Evolutionary conservation across 2,113 vertebrate species (phyloP).

Genomic region (Martes martes): DNA sequence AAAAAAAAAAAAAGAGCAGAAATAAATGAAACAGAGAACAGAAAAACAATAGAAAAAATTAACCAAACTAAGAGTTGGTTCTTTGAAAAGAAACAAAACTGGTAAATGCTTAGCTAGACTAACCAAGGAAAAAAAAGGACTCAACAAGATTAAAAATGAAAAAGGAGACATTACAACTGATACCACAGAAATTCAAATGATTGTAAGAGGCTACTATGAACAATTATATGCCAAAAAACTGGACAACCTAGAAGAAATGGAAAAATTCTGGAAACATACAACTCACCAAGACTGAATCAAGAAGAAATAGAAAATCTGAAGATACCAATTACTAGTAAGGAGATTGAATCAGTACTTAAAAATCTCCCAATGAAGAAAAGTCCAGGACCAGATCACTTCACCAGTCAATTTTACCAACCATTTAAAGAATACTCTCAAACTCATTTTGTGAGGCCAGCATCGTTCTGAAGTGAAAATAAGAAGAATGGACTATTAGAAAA

Average conservation of each 20-base stretch:
- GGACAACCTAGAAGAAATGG: not conserved
- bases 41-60: not conserved
- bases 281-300: not conserved
- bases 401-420: not conserved
- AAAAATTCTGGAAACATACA: not conserved
- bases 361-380: not conserved
- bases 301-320: not conserved
- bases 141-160: not conserved
- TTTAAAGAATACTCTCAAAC: not conserved
- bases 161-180: not conserved
- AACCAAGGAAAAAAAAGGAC: not conserved
- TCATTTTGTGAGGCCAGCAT: not conserved
- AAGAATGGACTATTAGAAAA: not conserved
- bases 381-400: not conserved
- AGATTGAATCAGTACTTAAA: not conserved
- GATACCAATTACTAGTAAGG: not conserved
- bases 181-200: not conserved
- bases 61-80: not conserved
- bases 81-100: not conserved
- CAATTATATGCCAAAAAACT: not conserved
- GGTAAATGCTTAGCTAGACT: not conserved
- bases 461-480: not conserved
- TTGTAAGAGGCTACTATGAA: not conserved
- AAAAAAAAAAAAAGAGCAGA: not conserved
- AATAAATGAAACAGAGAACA: not conserved